Base-by-base conservation (phyloP, 2,888 invertebrate species). In the Oscheius sp. region DNA sequence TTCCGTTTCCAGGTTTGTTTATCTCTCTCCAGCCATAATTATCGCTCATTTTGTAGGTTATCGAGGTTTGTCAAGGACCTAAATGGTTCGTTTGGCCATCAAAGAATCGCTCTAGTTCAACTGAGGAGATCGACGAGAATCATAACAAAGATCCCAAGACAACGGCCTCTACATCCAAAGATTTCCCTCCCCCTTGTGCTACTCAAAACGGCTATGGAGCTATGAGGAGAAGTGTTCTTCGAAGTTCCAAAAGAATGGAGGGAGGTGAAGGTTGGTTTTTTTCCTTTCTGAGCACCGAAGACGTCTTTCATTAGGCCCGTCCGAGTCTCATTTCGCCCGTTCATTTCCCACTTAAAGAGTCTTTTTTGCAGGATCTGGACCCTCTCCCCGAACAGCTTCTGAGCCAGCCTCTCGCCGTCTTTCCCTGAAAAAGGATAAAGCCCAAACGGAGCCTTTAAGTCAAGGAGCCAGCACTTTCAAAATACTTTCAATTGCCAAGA, bases 1-100 rank as follows among this genome's bases (percentile, higher is more conserved):
- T 82, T 82, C 67, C 75, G 79, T 5, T 77, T 82, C 72, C 78
- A 81, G 71, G 79, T 79, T 17, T 42, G 42, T 42, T 42, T 42
- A 17, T 17, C 17, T 34, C 37, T 17, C 5, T 3, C 5, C 42
- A 6, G 42, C 52, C 57, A n/a, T 12, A 15, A 31, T 31, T n/a
- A 45, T 20, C 15, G n/a, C 66, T 10, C 0, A 6, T n/a, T 10
- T 29, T 58, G 25, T 37, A 79, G 79, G 79, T 82, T 17, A 80
- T 81, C 58, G 76, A 80, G 68, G 78, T 82, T 17, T 69, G 77
- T 48, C 68, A 79, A 48, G 79, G 78, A 20, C 81, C 82, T 20
- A 80, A 80, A 66, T 82, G 80, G 80, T 82, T 82, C 70, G 74
- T 82, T 39, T 82, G 78, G 79, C 81, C 79, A 23, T 70, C 70